Evolutionary conservation across 2,797 vertebrate genomes (phyloP).

Genomic region (Pseudocheirus occidentalis): DNA sequence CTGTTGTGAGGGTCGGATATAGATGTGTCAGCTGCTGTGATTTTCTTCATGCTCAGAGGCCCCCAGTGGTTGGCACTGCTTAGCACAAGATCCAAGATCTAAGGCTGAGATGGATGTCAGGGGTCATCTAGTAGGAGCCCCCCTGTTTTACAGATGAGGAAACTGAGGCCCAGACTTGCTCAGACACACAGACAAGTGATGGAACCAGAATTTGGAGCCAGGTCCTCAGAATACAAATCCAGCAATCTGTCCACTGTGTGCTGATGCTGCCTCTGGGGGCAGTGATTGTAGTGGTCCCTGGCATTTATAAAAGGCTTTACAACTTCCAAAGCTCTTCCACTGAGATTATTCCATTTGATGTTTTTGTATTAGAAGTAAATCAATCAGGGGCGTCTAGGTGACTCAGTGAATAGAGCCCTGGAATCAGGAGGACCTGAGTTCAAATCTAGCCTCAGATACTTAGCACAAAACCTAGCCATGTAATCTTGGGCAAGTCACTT

Average conservation of each 20-base stretch:
- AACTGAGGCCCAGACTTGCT: not conserved
- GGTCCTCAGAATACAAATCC: not conserved
- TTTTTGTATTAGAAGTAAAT: not conserved
- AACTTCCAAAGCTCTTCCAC: not conserved
- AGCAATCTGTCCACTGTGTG: not conserved
- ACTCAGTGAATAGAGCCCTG: too few species aligned
- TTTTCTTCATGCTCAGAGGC: not conserved
- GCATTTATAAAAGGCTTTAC: not conserved
- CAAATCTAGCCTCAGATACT: too few species aligned
- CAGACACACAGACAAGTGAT: not conserved
- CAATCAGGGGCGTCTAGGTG: too few species aligned
- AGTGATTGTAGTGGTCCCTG: not conserved
- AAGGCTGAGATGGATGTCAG: not conserved
- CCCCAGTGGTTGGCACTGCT: not conserved
- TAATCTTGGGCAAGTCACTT: too few species aligned
- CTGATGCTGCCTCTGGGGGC: not conserved
- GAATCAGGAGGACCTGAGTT: too few species aligned
- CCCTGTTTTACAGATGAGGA: not conserved
- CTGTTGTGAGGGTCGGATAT: too few species aligned
- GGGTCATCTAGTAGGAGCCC: not conserved
- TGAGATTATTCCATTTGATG: not conserved
- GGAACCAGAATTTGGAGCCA: not conserved
- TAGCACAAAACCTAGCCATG: too few species aligned
- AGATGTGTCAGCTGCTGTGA: too few species aligned
- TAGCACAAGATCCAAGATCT: not conserved